A percentile compares a stretch with the other conserved stretches of the same genome.
These are phyloP conservation scores for Camponotus vicinus DNA, from an alignment of 1,140 invertebrate genomes.

Conservation along the genomic window DNA sequence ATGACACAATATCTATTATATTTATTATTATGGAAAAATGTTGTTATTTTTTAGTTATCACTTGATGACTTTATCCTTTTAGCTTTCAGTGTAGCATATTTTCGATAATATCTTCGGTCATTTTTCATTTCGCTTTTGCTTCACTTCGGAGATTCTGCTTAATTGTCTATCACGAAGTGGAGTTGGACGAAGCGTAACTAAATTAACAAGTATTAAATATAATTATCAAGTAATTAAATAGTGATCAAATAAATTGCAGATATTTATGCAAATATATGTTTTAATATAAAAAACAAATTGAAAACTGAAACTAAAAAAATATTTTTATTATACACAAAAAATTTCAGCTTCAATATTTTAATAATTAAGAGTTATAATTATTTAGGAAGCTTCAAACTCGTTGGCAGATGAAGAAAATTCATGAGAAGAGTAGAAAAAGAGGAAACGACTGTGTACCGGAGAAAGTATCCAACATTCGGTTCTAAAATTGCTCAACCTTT, in stretches of 20 bases:
- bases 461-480: conserved; percentile 70
- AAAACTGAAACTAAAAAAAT: neutral
- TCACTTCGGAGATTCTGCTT: neutral
- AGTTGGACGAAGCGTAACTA: neutral
- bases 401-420: conserved; percentile 35
- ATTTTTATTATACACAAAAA: neutral
- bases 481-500: conserved; percentile 70
- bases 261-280: neutral
- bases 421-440: conserved; percentile 62
- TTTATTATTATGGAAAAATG: neutral
- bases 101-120: neutral
- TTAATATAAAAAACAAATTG: neutral
- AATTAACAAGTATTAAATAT: conserved; percentile 2
- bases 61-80: conserved; percentile 28
- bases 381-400: neutral
- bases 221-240: neutral
- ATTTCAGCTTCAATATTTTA: conserved; percentile 16
- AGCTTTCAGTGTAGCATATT: conserved; percentile 1
- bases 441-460: conserved; percentile 66
- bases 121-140: neutral
- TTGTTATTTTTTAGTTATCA: neutral
- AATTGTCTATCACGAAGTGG: neutral
- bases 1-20: neutral
- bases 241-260: neutral
- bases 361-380: conserved; percentile 28